These are phyloP conservation scores for Theonella swinhoei DNA, from an alignment of 37 sponge, comb jelly and placozoan genomes.

Conservation along the genomic window DNA sequence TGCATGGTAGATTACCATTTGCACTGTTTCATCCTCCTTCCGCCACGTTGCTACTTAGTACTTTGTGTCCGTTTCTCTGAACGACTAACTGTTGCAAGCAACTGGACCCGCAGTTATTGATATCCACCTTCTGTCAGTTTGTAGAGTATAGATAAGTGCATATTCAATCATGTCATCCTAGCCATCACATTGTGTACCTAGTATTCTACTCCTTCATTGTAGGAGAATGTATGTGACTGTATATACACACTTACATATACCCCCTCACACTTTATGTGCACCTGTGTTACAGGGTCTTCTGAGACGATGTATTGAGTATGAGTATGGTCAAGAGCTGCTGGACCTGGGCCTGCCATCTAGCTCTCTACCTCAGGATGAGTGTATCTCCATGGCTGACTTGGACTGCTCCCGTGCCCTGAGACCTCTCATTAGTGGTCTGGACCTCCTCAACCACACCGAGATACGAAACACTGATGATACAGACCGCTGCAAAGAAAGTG, in stretches of 20 bases:
- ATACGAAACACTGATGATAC: slow-evolving; percentile 36
- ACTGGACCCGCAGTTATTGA: no score
- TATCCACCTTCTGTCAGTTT: no score
- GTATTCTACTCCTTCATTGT: no score
- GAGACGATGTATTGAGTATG: slow-evolving; percentile 45
- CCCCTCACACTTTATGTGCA: no score
- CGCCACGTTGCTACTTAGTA: no score
- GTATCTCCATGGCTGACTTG: slow-evolving; percentile 48
- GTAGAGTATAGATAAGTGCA: background rate
- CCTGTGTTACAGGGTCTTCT: slow-evolving; percentile 43
- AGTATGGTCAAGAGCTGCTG: slow-evolving; percentile 8
- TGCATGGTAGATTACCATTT: no score
- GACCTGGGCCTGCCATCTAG: slow-evolving; percentile 2
- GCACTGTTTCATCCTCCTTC: no score
- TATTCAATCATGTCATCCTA: background rate
- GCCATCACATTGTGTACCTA: background rate
- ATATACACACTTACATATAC: no score
- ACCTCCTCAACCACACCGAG: slow-evolving; percentile 37
- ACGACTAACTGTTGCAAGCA: no score
- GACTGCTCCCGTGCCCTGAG: slow-evolving; percentile 25
- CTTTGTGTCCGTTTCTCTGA: no score
- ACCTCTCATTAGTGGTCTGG: slow-evolving; percentile 58
- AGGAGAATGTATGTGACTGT: no score
- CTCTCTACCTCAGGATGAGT: slow-evolving; percentile 33
- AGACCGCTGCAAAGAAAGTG: slow-evolving; percentile 51